phyloP scores from a whole-genome alignment of 2,797 vertebrate species.

The Parotocinclus haroldoi region DNA sequence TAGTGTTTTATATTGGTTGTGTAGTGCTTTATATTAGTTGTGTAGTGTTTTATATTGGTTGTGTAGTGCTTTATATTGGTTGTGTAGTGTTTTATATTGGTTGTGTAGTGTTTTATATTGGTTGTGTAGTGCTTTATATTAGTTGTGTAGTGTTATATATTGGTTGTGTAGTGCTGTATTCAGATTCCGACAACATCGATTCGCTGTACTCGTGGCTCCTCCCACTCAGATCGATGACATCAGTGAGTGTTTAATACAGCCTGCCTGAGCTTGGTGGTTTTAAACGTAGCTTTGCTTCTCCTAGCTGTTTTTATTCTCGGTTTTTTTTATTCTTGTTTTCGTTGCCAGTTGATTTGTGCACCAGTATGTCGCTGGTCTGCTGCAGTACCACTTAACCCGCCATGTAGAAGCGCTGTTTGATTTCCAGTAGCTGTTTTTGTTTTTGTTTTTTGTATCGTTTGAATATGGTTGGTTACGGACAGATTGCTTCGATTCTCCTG shows the following conservation, averaged over 20 bases:
- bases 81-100: too few species aligned
- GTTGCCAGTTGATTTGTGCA: not conserved
- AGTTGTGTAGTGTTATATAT: too few species aligned
- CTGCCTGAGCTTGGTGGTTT: not conserved
- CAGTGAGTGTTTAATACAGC: not conserved
- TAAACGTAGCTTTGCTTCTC: too few species aligned
- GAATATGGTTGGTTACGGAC: constrained; percentile 38
- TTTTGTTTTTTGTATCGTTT: too few species aligned
- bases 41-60: too few species aligned
- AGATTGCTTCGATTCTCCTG: constrained; percentile 38
- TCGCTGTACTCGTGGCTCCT: not conserved
- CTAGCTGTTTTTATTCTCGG: too few species aligned
- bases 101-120: too few species aligned
- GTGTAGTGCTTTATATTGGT: too few species aligned
- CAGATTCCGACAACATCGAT: not conserved
- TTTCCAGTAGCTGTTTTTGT: constrained; percentile 5
- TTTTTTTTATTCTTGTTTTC: not conserved
- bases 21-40: too few species aligned
- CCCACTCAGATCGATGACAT: constrained; percentile 21
- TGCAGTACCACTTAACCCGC: not conserved
- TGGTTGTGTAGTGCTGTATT: too few species aligned
- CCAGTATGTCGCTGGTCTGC: not conserved
- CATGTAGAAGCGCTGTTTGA: not conserved
- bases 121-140: too few species aligned
- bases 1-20: too few species aligned